Evolutionary conservation across 2,113 vertebrate species (phyloP).

Genomic region (Laterallus jamaicensis): DNA sequence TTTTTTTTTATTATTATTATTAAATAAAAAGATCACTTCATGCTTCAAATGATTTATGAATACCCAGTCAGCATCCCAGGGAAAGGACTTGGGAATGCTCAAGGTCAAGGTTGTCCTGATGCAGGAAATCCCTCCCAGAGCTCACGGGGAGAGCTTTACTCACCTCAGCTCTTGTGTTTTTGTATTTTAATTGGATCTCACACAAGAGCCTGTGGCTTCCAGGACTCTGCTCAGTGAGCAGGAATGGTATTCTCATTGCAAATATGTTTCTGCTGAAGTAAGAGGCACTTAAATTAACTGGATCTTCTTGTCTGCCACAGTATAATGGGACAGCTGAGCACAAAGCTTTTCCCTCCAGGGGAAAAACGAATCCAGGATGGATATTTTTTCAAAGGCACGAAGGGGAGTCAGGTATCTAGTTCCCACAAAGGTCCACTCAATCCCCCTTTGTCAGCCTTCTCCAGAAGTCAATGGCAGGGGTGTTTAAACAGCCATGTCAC

Average conservation of each 20-base stretch:
- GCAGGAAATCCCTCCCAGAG: constrained; percentile 11
- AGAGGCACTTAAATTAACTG: constrained; percentile 45
- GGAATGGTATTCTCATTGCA: constrained; percentile 18
- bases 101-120: constrained; percentile 36
- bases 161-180: neutral
- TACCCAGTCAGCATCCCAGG: constrained; percentile 23
- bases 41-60: constrained; percentile 49
- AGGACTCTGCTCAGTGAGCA: constrained; percentile 16
- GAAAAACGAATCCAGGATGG: neutral
- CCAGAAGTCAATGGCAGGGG: neutral
- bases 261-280: constrained; percentile 26
- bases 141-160: neutral
- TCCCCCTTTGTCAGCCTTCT: neutral
- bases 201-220: constrained; percentile 31
- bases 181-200: constrained; percentile 36
- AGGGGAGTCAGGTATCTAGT: neutral
- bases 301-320: neutral
- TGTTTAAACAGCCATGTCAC: neutral
- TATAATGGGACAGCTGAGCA: neutral
- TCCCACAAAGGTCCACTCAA: neutral
- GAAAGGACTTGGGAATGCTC: constrained; percentile 33
- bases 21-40: constrained; percentile 41
- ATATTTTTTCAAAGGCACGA: neutral
- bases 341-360: neutral
- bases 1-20: constrained; percentile 10